phyloP scores from a whole-genome alignment of 2,797 vertebrate genomes.

The Protosalanx chinensis region DNA sequence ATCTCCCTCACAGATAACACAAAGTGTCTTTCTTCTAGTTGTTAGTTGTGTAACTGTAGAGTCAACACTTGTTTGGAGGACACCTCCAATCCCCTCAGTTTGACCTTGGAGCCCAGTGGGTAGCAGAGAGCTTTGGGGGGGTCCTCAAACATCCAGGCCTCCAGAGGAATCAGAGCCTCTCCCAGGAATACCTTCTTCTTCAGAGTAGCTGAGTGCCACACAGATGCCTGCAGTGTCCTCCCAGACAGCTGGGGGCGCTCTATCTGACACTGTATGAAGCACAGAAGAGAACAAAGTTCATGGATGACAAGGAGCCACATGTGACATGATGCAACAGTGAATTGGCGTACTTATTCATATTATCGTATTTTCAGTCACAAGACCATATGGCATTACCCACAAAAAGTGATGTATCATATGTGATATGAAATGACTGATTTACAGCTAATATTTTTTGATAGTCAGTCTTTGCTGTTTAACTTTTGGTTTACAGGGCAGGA shows the following conservation, averaged over 20 bases:
- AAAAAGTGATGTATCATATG: no score
- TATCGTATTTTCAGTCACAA: no score
- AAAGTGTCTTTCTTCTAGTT: background rate
- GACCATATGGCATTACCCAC: no score
- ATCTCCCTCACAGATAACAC: background rate
- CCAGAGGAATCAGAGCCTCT: slow-evolving; percentile 80
- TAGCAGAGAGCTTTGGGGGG: slow-evolving; percentile 73
- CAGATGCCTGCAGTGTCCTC: slow-evolving; percentile 77
- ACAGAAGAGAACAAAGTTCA: background rate
- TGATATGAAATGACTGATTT: background rate
- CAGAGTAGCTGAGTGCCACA: slow-evolving; percentile 85
- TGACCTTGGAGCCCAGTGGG: slow-evolving; percentile 80
- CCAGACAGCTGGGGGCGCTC: slow-evolving; percentile 71
- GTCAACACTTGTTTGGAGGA: background rate
- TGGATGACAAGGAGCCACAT: background rate
- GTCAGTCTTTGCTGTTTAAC: background rate
- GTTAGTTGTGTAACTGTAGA: background rate
- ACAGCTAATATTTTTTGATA: background rate
- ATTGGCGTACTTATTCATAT: no score
- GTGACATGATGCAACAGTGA: no score
- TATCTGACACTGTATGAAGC: slow-evolving; percentile 72
- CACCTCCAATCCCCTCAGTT: background rate
- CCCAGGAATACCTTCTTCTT: slow-evolving; percentile 82
- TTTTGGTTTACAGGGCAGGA: background rate
- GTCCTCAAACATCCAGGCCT: slow-evolving; percentile 77